Percentiles rank a stretch among this genome's conserved stretches.
Evolutionary conservation across 2,113 vertebrate species (phyloP).

Genomic region (Pygathrix nemaeus): DNA sequence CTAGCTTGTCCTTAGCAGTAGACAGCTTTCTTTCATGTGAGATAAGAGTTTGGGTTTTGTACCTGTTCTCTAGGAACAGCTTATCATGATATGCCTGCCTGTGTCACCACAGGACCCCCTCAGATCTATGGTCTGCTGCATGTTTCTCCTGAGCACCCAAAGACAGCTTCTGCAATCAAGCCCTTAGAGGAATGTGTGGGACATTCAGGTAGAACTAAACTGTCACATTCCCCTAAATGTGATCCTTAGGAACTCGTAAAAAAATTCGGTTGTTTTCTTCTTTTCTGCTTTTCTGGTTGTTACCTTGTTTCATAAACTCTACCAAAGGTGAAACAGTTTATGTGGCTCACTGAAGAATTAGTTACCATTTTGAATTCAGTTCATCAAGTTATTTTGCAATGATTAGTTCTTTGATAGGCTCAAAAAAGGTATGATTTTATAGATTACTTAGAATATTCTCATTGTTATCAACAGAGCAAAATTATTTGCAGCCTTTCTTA

Average conservation of each 20-base stretch:
- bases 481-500: not conserved
- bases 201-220: not conserved
- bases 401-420: not conserved
- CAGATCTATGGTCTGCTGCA: not conserved
- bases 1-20: not conserved
- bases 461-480: not conserved
- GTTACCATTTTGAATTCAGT: not conserved
- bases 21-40: not conserved
- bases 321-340: no score
- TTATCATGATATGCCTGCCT: not conserved
- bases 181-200: no score
- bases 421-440: not conserved
- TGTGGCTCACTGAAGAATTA: not conserved
- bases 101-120: not conserved
- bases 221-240: not conserved
- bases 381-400: not conserved
- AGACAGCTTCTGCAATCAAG: not conserved
- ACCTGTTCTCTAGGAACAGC: no score
- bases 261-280: not conserved
- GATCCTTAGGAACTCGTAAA: not conserved
- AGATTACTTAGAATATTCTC: not conserved
- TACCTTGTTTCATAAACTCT: not conserved
- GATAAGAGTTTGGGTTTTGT: not conserved
- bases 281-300: not conserved
- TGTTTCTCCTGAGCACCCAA: not conserved